Evolutionary conservation across 2,888 invertebrate species (phyloP), one percentile per base, ranked within the genome.

Genomic region (Microctonus aethiopoides): DNA sequence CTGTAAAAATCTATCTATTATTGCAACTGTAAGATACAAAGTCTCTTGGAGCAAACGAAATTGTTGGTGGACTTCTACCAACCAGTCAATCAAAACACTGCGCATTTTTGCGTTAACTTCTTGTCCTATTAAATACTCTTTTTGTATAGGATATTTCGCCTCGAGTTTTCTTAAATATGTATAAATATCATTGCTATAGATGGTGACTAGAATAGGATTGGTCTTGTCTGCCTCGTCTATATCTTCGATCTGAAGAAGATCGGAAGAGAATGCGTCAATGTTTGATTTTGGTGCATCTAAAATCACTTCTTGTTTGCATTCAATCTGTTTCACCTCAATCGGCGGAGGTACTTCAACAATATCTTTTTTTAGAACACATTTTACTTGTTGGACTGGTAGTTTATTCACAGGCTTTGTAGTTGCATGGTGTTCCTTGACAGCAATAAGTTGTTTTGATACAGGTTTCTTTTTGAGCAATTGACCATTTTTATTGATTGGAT

Each of bases 171-270:
- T 91, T 81, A 98, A 89, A 87, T 98, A 96, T 20, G 88, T 88
- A 83, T 96, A 97, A 82, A 98, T 98, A 79, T 98, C 97, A 75
- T 94, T 93, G 36, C 94, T 93, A 85, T 97, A 98, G 77, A 93
- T 92, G 16, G 94, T 91, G 82, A 95, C 93, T 77, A 96, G 89
- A 77, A 94, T 89, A 2, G 95, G 93, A 85, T 95, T 95, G 56
- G 91, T 89, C 51, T 88, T 89, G 81, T 95, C 94, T 60, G 90
- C 90, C 16, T 89, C 89, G 81, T 96, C 96, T 83, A 96, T 94
- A 79, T 95, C 92, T 78, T 92, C 91, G 74, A 92, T 88, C 68
- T 80, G 70, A 32, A 84, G 73, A 32, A 83, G 74, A 71, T 84
- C 82, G 0, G 82, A 80, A 10, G 84, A 82, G 71, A 85, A 81